Conservation (phyloP, 1,140 invertebrate species). For the Magallana angulata region DNA sequence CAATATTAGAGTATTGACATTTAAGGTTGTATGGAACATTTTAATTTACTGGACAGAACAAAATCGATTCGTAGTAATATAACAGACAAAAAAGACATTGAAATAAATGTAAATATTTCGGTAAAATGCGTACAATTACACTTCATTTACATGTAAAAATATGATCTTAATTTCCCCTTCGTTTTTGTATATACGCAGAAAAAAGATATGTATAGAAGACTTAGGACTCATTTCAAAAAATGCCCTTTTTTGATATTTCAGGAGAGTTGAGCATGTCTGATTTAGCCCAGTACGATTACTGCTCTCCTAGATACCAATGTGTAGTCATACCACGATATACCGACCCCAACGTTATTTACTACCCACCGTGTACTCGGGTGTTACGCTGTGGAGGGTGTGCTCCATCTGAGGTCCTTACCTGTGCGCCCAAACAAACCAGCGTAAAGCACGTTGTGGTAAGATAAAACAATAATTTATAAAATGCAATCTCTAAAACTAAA, state of each 20-base stretch:
- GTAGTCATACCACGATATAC: conserved; percentile 53
- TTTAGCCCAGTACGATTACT: conserved; percentile 64
- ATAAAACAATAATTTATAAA: neutral
- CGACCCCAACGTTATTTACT: conserved; percentile 58
- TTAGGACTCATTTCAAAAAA: neutral
- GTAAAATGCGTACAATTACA: too few species aligned
- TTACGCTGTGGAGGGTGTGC: conserved; percentile 67
- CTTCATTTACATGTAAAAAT: too few species aligned
- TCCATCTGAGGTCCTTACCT: conserved; percentile 54
- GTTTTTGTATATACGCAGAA: too few species aligned
- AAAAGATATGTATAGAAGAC: neutral
- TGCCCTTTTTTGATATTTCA: conserved; percentile 18
- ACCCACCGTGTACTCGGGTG: conserved; percentile 64
- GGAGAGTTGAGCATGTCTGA: neutral
- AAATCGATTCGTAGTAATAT: too few species aligned
- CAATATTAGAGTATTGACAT: too few species aligned
- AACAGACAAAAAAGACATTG: too few species aligned
- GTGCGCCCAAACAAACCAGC: conserved; percentile 59
- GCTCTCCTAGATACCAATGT: conserved; percentile 63
- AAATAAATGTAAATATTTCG: too few species aligned
- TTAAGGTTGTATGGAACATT: too few species aligned
- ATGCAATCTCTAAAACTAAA: neutral
- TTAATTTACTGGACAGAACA: too few species aligned
- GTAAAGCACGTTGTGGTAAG: conserved; percentile 24
- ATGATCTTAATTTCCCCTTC: too few species aligned